Evolutionary conservation across 2,797 vertebrate genomes (phyloP), one percentile per base, ranked within the genome.

Genomic region (Enteromius anoplus): DNA sequence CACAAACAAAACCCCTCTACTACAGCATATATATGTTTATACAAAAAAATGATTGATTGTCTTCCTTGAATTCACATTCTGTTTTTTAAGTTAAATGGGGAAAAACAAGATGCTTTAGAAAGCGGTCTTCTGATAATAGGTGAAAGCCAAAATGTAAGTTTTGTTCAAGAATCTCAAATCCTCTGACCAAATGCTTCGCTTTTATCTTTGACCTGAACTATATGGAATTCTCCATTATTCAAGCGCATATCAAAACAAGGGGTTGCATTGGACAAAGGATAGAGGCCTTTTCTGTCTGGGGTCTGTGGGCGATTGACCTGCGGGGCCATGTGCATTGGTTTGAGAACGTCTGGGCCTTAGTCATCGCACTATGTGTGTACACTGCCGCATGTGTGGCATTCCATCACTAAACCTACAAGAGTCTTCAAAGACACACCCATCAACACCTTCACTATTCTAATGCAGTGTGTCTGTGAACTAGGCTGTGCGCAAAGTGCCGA

Each of bases 341-440:
- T 87, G 86, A 87, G 79, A 82, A 83, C 85, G 88, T 87, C 77
- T 88, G 89, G 88, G 85, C 34, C 81, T 89, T 88, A 92, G 84
- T 90, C 86, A 88, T 82, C 88, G 84, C 84, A 87, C 86, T 86
- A 72, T 88, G 88, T 92, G 93, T 94, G 90, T 91, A 91, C 87
- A 90, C 86, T 92, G 88, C 45, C 21, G 89, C 80, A 89, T 92
- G 88, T 86, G 89, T 88, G 55, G 65, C 90, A 94, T 93, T 94
- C 91, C 90, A 93, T 88, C 83, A 62, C 62, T 79, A 85, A 84
- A 81, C n/a, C 78, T 47, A 79, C 83, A 83, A 88, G 68, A 87
- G 65, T 75, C 73, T 66, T 88, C 75, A 83, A 78, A 70, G 71
- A 76, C 83, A 80, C 19, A 76, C n/a, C 26, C 53, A 53, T 75